These are phyloP conservation scores for Boloria euphrosyne DNA, from an alignment of 2,888 invertebrate genomes.

Conservation along the genomic window DNA sequence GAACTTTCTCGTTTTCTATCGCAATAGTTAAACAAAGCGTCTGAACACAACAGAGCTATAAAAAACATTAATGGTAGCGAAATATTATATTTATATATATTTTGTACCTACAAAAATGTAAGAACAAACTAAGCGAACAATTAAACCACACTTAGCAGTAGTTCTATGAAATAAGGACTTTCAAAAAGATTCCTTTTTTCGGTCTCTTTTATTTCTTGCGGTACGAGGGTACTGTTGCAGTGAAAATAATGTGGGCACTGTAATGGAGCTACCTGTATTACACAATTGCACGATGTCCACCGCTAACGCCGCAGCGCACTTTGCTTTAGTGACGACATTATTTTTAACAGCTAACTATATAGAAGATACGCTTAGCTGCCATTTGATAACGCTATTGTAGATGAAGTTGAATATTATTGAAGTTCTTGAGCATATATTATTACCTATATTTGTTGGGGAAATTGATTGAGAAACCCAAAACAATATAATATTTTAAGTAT, in stretches of 20 bases:
- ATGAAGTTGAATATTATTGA: slow-evolving; percentile 2
- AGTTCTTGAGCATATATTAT: too few species aligned
- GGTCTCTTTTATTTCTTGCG: slow-evolving; percentile 61
- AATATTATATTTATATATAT: too few species aligned
- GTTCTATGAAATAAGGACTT: slow-evolving; percentile 78
- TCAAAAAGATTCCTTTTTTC: slow-evolving; percentile 72
- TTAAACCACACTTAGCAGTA: slow-evolving; percentile 78
- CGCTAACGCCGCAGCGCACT: slow-evolving; percentile 30
- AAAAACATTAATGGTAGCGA: neutral
- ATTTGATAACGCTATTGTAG: slow-evolving; percentile 13
- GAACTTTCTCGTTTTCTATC: slow-evolving; percentile 25
- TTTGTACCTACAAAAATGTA: slow-evolving; percentile 11
- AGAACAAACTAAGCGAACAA: slow-evolving; percentile 71
- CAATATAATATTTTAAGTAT: too few species aligned
- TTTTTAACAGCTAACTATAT: slow-evolving; percentile 44
- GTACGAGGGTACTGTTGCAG: slow-evolving; percentile 51
- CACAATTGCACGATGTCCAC: slow-evolving; percentile 58
- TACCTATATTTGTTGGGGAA: too few species aligned
- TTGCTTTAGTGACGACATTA: slow-evolving; percentile 43
- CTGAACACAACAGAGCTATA: neutral
- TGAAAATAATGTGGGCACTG: slow-evolving; percentile 64
- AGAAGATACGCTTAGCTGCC: slow-evolving; percentile 21
- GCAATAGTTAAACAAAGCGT: slow-evolving; percentile 11
- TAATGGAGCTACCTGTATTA: slow-evolving; percentile 58
- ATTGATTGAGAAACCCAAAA: too few species aligned